phyloP scores from a whole-genome alignment of 2,113 vertebrate species.

The Alligator mississippiensis region DNA sequence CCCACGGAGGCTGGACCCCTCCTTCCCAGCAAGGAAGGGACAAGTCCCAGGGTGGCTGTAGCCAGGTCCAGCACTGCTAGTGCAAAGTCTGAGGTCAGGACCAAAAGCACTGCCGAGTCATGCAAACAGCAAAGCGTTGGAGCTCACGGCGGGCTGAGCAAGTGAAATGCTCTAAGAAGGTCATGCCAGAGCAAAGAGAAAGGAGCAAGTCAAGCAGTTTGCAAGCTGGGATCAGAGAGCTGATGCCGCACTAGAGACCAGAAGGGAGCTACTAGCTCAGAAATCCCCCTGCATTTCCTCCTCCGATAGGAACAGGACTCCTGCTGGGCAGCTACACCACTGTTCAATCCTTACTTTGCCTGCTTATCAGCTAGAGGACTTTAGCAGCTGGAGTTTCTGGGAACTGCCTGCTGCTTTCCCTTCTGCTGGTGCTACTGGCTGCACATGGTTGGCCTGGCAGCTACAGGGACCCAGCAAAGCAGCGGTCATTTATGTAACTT shows the following conservation, averaged over 20 bases:
- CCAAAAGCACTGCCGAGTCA: accelerated
- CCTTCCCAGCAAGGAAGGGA: background rate
- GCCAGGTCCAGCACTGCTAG: background rate
- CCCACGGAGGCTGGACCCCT: accelerated
- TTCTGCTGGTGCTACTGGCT: background rate
- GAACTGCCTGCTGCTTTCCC: background rate
- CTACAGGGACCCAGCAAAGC: too few relatives aligned
- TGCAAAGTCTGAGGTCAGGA: accelerated
- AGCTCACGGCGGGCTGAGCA: too few relatives aligned
- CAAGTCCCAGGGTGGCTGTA: background rate
- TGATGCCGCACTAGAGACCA: background rate
- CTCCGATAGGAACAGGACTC: background rate
- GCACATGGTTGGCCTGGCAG: too few relatives aligned
- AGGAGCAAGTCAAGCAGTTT: background rate
- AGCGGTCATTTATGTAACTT: too few relatives aligned
- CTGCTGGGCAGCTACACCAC: background rate
- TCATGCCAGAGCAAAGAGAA: background rate
- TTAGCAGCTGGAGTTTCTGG: background rate
- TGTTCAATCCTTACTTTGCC: background rate
- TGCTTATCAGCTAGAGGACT: background rate
- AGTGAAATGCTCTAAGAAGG: background rate
- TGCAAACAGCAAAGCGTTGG: too few relatives aligned
- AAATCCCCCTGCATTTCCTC: background rate
- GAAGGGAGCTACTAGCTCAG: background rate
- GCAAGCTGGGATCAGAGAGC: background rate